A percentile compares a stretch with the other conserved stretches of the same genome.
phyloP scores from a whole-genome alignment of 2,888 invertebrate genomes.

The Clusia tigrina region DNA sequence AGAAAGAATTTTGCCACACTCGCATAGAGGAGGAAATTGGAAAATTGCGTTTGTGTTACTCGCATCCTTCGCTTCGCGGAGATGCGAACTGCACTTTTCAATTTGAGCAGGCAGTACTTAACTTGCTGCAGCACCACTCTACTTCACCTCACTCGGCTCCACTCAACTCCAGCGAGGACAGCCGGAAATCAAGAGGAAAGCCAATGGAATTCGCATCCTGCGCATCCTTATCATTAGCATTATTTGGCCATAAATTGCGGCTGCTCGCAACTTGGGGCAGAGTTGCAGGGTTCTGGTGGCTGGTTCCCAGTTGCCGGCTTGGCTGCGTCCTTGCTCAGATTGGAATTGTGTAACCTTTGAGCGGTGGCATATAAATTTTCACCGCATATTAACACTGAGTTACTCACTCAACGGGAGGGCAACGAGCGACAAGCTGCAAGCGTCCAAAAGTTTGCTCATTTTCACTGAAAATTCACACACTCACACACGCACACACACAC shows the following conservation, averaged over 20 bases:
- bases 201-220: background rate
- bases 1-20: background rate
- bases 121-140: too few species aligned
- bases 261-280: too few species aligned
- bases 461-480: constrained; percentile 12
- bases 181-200: background rate
- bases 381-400: background rate
- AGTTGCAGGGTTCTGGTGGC: too few species aligned
- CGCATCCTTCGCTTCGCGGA: too few species aligned
- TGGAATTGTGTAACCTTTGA: background rate
- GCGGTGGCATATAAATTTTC: background rate
- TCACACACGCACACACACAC: constrained; percentile 1
- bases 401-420: constrained; percentile 1
- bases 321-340: too few species aligned
- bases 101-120: too few species aligned
- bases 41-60: background rate
- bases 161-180: too few species aligned
- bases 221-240: background rate
- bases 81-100: background rate
- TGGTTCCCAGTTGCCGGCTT: too few species aligned
- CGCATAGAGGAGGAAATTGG: background rate
- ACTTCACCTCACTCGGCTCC: too few species aligned
- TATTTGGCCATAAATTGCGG: constrained; percentile 1
- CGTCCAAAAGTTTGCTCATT: background rate
- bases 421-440: background rate